phyloP scores from a whole-genome alignment of 2,797 vertebrate genomes.

The Cottoperca gobio region DNA sequence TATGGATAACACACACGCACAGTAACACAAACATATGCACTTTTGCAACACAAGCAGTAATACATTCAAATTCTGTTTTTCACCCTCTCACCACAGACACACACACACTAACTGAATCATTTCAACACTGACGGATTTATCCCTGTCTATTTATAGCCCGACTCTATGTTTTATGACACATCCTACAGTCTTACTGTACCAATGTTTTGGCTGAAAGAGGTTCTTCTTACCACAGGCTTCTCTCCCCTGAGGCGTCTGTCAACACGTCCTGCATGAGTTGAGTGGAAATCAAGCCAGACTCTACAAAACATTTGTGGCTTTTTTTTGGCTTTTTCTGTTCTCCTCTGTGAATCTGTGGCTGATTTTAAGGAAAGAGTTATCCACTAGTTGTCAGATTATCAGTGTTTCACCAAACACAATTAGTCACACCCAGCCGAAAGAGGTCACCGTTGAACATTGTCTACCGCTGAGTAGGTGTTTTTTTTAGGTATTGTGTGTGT shows the following conservation, averaged over 20 bases:
- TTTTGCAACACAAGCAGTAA: constrained; percentile 48
- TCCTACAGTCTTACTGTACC: constrained; percentile 58
- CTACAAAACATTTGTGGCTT: constrained; percentile 10
- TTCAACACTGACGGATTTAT: constrained; percentile 67
- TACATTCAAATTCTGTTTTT: constrained; percentile 43
- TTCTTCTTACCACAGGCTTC: constrained; percentile 47
- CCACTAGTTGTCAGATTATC: constrained; percentile 21
- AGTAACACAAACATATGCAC: constrained; percentile 32
- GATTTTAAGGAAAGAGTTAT: constrained; percentile 13
- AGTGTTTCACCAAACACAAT: constrained; percentile 30
- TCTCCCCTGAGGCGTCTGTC: constrained; percentile 31
- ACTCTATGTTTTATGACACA: constrained; percentile 67
- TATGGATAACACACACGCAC: constrained; percentile 46
- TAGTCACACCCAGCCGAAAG: constrained; percentile 56
- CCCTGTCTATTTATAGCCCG: constrained; percentile 74
- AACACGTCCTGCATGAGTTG: constrained; percentile 37
- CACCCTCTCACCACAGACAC: constrained; percentile 49
- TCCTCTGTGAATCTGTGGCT: constrained; percentile 10
- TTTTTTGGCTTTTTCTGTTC: background rate
- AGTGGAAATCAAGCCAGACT: constrained; percentile 9
- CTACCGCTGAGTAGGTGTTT: constrained; percentile 38
- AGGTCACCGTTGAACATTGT: constrained; percentile 71
- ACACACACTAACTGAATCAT: constrained; percentile 66
- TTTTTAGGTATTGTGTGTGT: background rate
- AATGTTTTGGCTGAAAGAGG: constrained; percentile 52